Evolutionary conservation across 1,140 invertebrate genomes (phyloP).

Genomic region (Lepidotrigona ventralis): DNA sequence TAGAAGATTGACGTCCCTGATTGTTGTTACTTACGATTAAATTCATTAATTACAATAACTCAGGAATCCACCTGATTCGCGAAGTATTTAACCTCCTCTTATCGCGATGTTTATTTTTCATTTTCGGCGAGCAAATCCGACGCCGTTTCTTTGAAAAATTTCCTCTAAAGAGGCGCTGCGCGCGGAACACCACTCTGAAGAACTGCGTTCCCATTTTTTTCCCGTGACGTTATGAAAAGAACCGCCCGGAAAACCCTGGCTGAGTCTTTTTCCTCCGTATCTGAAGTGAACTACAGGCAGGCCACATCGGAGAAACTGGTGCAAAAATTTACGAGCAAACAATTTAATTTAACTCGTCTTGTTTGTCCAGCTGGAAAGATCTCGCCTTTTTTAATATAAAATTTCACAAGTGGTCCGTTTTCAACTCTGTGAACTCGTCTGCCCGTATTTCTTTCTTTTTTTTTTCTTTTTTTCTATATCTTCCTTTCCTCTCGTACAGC

Average conservation of each 20-base stretch:
- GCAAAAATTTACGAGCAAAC: background rate
- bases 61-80: too few relatives aligned
- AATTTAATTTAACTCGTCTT: background rate
- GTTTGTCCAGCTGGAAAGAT: too few relatives aligned
- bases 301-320: background rate
- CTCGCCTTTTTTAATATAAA: background rate
- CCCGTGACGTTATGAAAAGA: background rate
- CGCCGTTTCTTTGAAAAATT: conserved; percentile 3
- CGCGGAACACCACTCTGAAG: background rate
- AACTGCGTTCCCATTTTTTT: conserved; percentile 8
- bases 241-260: background rate
- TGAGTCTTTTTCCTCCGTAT: background rate
- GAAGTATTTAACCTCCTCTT: background rate
- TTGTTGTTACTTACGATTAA: too few relatives aligned
- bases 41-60: background rate
- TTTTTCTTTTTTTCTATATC: too few relatives aligned
- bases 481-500: too few relatives aligned
- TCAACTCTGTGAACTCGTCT: background rate
- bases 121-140: background rate
- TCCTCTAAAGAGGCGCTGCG: conserved; percentile 8
- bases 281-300: background rate
- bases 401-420: background rate
- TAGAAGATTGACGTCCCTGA: too few relatives aligned
- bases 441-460: too few relatives aligned
- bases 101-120: background rate